Percentiles rank a stretch among this genome's conserved stretches.
Conservation (phyloP, 2,113 vertebrate species). For the Sprattus sprattus region DNA sequence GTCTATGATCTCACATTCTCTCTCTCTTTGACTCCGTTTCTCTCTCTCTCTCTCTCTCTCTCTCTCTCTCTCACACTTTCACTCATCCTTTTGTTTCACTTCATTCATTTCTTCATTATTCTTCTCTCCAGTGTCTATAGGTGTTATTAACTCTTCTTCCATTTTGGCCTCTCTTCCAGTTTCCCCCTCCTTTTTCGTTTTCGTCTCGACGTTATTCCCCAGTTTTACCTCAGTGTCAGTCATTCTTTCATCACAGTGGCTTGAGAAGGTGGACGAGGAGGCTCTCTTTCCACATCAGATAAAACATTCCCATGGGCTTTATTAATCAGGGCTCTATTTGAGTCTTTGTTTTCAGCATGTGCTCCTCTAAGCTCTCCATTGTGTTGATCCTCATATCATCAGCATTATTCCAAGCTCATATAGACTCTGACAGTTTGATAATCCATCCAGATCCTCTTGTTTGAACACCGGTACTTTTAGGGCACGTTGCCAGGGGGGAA, state of each 20-base stretch:
- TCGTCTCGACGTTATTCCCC: neutral
- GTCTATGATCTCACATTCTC: conserved; percentile 2
- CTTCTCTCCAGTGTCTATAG: neutral
- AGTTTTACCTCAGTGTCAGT: neutral
- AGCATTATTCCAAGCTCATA: conserved; percentile 22
- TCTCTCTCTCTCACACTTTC: neutral
- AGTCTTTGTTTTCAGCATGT: conserved; percentile 5
- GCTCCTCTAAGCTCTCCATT: neutral
- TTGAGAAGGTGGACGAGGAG: neutral
- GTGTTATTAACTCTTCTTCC: neutral
- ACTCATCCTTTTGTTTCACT: neutral
- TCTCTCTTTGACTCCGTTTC: neutral
- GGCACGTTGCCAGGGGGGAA: conserved; percentile 30
- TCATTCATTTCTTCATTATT: conserved; percentile 4
- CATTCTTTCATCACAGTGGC: neutral
- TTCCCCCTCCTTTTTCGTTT: neutral
- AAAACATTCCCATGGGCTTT: neutral
- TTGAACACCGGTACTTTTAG: conserved; percentile 38
- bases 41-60: neutral
- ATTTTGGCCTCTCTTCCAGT: neutral
- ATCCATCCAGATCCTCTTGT: conserved; percentile 25
- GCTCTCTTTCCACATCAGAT: neutral
- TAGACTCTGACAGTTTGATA: conserved; percentile 19
- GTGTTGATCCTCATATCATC: conserved; percentile 21
- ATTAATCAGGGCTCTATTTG: conserved; percentile 3